Evolutionary conservation across 2,797 vertebrate genomes (phyloP), one percentile per base, ranked within the genome.

Genomic region (Phaenicophaeus curvirostris): DNA sequence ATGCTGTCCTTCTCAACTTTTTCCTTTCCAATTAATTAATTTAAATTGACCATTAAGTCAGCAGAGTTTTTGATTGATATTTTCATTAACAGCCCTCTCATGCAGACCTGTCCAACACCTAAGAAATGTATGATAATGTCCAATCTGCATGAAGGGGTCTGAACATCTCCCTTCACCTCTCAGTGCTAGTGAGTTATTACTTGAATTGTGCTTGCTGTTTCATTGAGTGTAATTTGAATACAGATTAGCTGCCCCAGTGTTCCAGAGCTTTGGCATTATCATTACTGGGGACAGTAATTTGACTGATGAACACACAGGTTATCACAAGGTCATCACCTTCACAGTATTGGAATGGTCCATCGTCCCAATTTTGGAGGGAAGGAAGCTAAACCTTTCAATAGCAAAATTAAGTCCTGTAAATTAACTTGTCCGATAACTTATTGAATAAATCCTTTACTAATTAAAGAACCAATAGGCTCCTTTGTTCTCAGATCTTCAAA

Each of bases 281-380:
- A 98, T 98, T 98, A 98, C 98, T 95, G 98, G 97, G 98, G 98
- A 98, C 97, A 97, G 98, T 98, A 98, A 98, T 98, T 98, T 99
- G 98, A 99, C 98, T 98, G 98, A 99, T 98, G 98, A 98, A 98
- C 98, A 98, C 98, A 97, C 90, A 80, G 98, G 99, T 99, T 99
- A 99, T 98, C 98, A 98, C 98, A 99, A 99, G 98, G 98, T 99
- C 98, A 98, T 98, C 96, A 98, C 98, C 97, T 98, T 98, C 97
- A 98, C 97, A 95, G 96, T 92, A 90, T 91, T 89, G 97, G 95
- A 96, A 96, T 93, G 90, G 97, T 96, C 97, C 96, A 96, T 93
- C 96, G 67, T 96, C 97, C 96, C 95, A 96, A 91, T 97, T 96
- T 96, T 95, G 92, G 97, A 98, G 96, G 96, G 97, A 97, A 97